Percentiles rank a stretch among this genome's conserved stretches.
Conservation (phyloP, 1,140 invertebrate genomes). For the Drosophila navojoa region DNA sequence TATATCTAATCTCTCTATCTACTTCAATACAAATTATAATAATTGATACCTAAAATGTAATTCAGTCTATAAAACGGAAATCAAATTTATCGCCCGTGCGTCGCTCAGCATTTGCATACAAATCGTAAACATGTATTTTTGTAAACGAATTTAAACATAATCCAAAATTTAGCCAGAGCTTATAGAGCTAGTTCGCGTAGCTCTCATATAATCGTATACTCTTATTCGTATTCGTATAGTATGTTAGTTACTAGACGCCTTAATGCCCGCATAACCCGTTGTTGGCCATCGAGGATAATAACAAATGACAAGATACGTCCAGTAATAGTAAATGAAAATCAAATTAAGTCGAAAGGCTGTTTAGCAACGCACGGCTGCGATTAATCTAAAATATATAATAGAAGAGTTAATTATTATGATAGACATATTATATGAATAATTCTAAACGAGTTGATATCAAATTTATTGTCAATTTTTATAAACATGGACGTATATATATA, state of each 20-base stretch:
- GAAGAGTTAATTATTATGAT: slow-evolving; percentile 18
- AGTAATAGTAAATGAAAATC: slow-evolving; percentile 21
- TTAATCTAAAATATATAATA: background rate
- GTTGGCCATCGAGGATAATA: slow-evolving; percentile 30
- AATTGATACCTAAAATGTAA: slow-evolving; percentile 34
- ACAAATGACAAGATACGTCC: slow-evolving; percentile 54
- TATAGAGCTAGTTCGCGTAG: slow-evolving; percentile 25
- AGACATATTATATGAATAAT: slow-evolving; percentile 25
- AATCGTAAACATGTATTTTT: slow-evolving; percentile 19
- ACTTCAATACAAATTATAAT: slow-evolving; percentile 7
- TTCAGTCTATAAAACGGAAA: slow-evolving; percentile 19
- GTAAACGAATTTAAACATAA: slow-evolving; percentile 16
- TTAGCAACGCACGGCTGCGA: slow-evolving; percentile 35
- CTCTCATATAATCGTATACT: slow-evolving; percentile 5
- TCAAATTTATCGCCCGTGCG: slow-evolving; percentile 6
- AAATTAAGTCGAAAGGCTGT: slow-evolving; percentile 46
- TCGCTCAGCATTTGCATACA: slow-evolving; percentile 24
- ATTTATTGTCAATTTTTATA: slow-evolving; percentile 70
- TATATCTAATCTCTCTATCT: slow-evolving; percentile 4
- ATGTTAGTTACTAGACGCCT: slow-evolving; percentile 41
- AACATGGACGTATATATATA: slow-evolving; percentile 34
- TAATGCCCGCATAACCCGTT: slow-evolving; percentile 26
- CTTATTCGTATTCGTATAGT: slow-evolving; percentile 18
- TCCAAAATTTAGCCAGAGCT: slow-evolving; percentile 36
- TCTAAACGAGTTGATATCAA: slow-evolving; percentile 65